A percentile compares a stretch with the other conserved stretches of the same genome.
These are phyloP conservation scores for Harmothoe impar DNA, from an alignment of 2,888 invertebrate species.

Conservation along the genomic window DNA sequence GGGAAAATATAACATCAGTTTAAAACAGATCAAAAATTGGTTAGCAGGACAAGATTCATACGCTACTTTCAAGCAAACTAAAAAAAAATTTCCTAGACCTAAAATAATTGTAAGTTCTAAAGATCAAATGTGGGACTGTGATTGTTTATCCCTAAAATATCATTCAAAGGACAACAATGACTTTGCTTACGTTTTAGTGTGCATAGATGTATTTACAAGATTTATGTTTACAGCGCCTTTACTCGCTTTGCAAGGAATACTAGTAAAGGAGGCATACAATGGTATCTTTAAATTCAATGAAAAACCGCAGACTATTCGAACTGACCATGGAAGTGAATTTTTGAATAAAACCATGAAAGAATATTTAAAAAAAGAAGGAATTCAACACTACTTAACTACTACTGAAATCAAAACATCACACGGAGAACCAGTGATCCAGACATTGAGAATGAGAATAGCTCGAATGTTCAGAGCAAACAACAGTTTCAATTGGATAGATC, in stretches of 20 bases:
- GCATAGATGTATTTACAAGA: background rate
- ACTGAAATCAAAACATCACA: background rate
- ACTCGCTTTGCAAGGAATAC: background rate
- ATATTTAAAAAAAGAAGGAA: background rate
- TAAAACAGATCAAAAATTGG: no score
- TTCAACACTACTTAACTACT: background rate
- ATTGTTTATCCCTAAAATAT: background rate
- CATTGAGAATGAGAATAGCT: no score
- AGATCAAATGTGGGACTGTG: background rate
- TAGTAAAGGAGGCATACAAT: background rate
- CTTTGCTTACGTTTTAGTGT: background rate
- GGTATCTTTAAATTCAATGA: background rate
- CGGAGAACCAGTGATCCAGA: no score
- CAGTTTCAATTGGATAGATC: no score
- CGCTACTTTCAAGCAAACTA: background rate
- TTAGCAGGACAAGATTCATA: no score
- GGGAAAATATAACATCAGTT: background rate
- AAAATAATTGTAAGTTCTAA: background rate
- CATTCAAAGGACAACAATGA: background rate
- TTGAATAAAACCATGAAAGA: background rate
- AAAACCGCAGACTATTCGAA: background rate
- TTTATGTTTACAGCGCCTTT: background rate
- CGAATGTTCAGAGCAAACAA: no score
- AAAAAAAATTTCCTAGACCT: background rate
- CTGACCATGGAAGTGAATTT: background rate